phyloP scores from a whole-genome alignment of 2,888 invertebrate genomes.

The Argyresthia albistria region DNA sequence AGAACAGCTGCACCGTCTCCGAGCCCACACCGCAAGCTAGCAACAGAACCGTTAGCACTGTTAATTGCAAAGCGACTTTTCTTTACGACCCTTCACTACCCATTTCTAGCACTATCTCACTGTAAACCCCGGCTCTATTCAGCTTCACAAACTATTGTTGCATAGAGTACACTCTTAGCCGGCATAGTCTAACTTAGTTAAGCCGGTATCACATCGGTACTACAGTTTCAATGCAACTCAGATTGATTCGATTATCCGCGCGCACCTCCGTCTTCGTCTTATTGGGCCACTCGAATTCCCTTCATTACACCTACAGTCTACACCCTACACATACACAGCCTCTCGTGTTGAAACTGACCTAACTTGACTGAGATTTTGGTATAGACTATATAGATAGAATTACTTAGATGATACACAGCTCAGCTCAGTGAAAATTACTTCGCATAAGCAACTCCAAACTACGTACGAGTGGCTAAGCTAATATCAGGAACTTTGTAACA shows the following conservation, averaged over 20 bases:
- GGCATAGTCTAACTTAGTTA: conserved; percentile 68
- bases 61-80: conserved; percentile 37
- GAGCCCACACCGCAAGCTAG: conserved; percentile 27
- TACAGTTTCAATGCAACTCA: conserved; percentile 53
- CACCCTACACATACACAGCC: too few relatives aligned
- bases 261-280: conserved; percentile 46
- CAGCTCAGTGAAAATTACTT: too few relatives aligned
- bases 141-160: conserved; percentile 41
- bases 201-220: conserved; percentile 42
- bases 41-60: conserved; percentile 27
- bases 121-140: not conserved
- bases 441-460: too few relatives aligned
- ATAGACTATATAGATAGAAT: too few relatives aligned
- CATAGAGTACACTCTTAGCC: conserved; percentile 41
- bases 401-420: too few relatives aligned
- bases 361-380: not conserved
- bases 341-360: conserved; percentile 14
- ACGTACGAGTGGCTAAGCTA: too few relatives aligned
- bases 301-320: conserved; percentile 40
- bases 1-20: not conserved
- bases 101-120: not conserved
- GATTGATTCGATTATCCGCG: conserved; percentile 68
- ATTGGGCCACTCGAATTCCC: conserved; percentile 50
- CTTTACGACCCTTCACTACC: not conserved
- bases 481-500: too few relatives aligned